These are phyloP conservation scores for Diaphora mendica DNA, from an alignment of 2,888 invertebrate genomes.

Conservation along the genomic window DNA sequence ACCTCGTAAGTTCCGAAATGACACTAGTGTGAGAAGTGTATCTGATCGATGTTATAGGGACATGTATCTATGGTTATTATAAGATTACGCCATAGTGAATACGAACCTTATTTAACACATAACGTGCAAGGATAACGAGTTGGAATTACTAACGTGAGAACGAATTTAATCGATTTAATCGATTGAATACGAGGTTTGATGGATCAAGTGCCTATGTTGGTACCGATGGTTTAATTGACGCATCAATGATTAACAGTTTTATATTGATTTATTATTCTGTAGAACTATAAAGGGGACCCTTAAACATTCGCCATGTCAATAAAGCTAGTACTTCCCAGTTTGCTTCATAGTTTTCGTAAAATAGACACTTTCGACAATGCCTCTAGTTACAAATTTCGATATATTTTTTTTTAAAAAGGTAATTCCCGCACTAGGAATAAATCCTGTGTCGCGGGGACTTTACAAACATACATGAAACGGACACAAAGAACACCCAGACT, in stretches of 20 bases:
- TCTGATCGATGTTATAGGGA: not conserved
- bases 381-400: not conserved
- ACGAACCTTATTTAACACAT: slow-evolving; percentile 26
- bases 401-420: too few species aligned
- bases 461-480: too few species aligned
- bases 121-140: slow-evolving; percentile 43
- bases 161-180: slow-evolving; percentile 14
- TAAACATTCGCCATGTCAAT: too few species aligned
- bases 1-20: too few species aligned
- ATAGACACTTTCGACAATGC: not conserved
- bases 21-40: not conserved
- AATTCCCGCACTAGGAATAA: too few species aligned
- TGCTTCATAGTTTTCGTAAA: not conserved
- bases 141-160: slow-evolving; percentile 30
- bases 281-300: not conserved
- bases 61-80: not conserved
- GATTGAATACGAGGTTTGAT: slow-evolving; percentile 30
- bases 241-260: not conserved
- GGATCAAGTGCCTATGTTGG: slow-evolving; percentile 11
- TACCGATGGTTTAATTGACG: not conserved
- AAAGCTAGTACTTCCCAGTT: too few species aligned
- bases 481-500: too few species aligned
- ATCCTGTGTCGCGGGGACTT: too few species aligned
- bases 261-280: not conserved
- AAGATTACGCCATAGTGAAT: slow-evolving; percentile 28